phyloP scores from a whole-genome alignment of 2,113 vertebrate species.

The Rhea pennata region DNA sequence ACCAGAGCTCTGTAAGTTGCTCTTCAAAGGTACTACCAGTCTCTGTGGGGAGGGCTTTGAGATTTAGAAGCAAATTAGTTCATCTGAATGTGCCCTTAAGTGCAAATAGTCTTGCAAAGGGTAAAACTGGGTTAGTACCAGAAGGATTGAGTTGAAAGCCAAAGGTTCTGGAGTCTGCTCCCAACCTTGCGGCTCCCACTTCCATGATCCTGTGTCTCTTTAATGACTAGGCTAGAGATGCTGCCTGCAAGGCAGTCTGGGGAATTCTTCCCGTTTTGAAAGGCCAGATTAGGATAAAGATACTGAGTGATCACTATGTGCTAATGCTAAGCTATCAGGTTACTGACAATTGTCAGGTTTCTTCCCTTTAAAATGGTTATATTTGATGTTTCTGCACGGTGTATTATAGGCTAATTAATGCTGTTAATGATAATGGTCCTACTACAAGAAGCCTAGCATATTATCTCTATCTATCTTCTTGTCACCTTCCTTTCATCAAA shows the following conservation, averaged over 20 bases:
- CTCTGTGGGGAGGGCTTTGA: not conserved
- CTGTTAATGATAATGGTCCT: slow-evolving; percentile 76
- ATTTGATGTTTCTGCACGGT: slow-evolving; percentile 54
- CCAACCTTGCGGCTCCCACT: not conserved
- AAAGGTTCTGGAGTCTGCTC: not conserved
- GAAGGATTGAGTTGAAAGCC: not conserved
- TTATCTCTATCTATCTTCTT: slow-evolving; percentile 76
- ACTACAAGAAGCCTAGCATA: slow-evolving; percentile 64
- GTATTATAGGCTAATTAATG: slow-evolving; percentile 80
- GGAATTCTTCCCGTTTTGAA: slow-evolving; percentile 28
- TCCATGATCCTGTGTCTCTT: not conserved
- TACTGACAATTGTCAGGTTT: slow-evolving; percentile 51
- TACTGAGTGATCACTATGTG: not conserved
- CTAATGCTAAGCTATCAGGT: slow-evolving; percentile 24
- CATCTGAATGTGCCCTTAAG: not conserved
- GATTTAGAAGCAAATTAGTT: not conserved
- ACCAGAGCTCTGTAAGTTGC: not conserved
- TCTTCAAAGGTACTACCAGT: not conserved
- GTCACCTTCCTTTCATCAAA: slow-evolving; percentile 75
- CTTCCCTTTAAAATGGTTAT: slow-evolving; percentile 41
- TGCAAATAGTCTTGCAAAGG: not conserved
- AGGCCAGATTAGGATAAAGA: slow-evolving; percentile 28
- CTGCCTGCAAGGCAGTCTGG: slow-evolving; percentile 1
- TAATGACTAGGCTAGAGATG: slow-evolving; percentile 26
- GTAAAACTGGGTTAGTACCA: not conserved